Evolutionary conservation across 1,140 invertebrate species (phyloP).

Genomic region (Panulirus ornatus): DNA sequence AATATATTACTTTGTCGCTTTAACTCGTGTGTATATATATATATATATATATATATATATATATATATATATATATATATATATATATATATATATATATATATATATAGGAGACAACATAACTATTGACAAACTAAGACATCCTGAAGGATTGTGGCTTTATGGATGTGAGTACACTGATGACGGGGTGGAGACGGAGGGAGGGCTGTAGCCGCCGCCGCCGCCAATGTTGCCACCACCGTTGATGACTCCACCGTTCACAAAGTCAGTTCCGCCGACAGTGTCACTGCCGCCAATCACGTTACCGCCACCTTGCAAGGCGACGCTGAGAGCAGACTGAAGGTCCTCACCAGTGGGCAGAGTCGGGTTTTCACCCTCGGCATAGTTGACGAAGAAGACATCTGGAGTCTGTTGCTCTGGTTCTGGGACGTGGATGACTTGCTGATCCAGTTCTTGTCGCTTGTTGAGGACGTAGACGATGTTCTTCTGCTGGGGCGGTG

Average conservation of each 20-base stretch:
- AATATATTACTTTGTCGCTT: neutral
- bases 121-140: no score
- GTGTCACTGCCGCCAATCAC: slow-evolving; percentile 22
- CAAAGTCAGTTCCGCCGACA: slow-evolving; percentile 5
- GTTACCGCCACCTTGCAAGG: slow-evolving; percentile 49
- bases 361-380: slow-evolving; percentile 64
- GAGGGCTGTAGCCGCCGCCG: neutral
- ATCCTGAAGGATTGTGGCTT: no score
- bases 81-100: slow-evolving; percentile 14
- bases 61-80: slow-evolving; percentile 9
- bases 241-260: neutral
- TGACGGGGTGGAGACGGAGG: slow-evolving; percentile 1
- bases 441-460: slow-evolving; percentile 36
- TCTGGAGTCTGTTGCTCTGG: slow-evolving; percentile 51
- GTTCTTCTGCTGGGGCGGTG: slow-evolving; percentile 72
- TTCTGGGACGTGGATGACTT: slow-evolving; percentile 65
- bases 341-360: slow-evolving; percentile 66
- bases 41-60: slow-evolving; percentile 10
- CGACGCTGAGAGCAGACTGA: slow-evolving; percentile 57
- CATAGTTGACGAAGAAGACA: slow-evolving; percentile 73
- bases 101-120: no score
- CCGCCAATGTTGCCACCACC: neutral
- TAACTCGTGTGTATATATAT: neutral
- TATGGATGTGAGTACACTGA: neutral
- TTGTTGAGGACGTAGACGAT: slow-evolving; percentile 73